Evolutionary conservation across 2,113 vertebrate genomes (phyloP), one percentile per base, ranked within the genome.

Genomic region (Theristicus caerulescens): DNA sequence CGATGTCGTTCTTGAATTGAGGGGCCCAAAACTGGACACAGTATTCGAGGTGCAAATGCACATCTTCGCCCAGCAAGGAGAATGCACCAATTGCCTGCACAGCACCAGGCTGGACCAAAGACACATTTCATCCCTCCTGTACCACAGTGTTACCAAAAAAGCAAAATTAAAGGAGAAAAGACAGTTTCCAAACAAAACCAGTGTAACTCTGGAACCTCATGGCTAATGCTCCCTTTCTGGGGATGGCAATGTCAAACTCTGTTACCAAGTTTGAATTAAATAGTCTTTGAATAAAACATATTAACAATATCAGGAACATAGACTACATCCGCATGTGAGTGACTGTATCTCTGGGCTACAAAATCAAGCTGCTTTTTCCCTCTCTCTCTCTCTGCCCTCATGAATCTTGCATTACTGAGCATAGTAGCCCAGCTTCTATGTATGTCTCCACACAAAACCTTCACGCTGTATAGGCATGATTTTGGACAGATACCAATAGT

Each of bases 281-380:
- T 1, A 79, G 51, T 12, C n/a, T 67, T 87, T 89, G 84, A 95
- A 91, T 93, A 95, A 94, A 96, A 91, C 67, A 80, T 78, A 36
- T 69, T 51, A 88, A 78, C 62, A 82, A 47, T 58, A 81, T 49
- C 55, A 82, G 51, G 72, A 93, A 52, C 77, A 86, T 20, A 10
- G 1, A 34, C 44, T 47, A 44, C 82, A 70, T 26, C 80, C 52
- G 61, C 10, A 1, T 11, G 31, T 49, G 71, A 82, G 40, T 31
- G 7, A 1, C 58, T 80, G 24, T 14, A 79, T 62, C 51, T 38
- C 59, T 29, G 36, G 58, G 13, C 31, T 91, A 81, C 72, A 93
- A 70, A 91, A 81, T 29, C 54, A 91, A 84, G 42, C 38, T 87
- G 40, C 13, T 84, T 77, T 76, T 59, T 2, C 18, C 10, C 16